Evolutionary conservation across 2,888 invertebrate species (phyloP), one percentile per base, ranked within the genome.

Genomic region (Geophilus truncorum): DNA sequence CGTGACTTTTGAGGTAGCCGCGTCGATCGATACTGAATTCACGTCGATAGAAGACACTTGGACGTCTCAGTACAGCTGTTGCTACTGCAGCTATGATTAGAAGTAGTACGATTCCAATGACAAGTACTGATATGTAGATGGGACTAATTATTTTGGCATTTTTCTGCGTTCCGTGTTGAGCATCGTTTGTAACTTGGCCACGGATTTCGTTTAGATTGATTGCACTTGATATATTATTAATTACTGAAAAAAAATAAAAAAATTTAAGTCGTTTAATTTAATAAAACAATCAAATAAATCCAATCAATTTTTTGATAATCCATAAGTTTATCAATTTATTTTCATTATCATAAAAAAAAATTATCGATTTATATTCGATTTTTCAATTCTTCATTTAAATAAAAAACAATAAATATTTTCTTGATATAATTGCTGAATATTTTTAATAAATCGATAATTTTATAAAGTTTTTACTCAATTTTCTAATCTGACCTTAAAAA

Each of bases 71-170:
- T 7, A 87, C 84, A 79, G 86, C 86, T 83, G 86, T 85, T 77
- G 87, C 86, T 81, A 87, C 86, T 81, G 87, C 85, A 40, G 86
- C 85, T 9, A 87, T 85, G 21, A 86, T 85, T 32, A 87, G 81
- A 23, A 87, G 83, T 23, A 86, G 85, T 82, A 86, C 86, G 2
- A 86, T 85, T 1, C 87, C 87, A 0, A 86, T 86, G 12, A 87
- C 85, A 0, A 87, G 86, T 6, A 87, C 86, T 0, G 86, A 86
- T 40, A 87, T 86, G 83, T 86, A 86, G 28, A 87, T 85, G 2
- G 87, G 87, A 84, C 87, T 87, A 77, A 86, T 84, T 75, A 75
- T 75, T 30, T 36, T 77, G 12, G 77, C 23, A 70, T 25, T 70
- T n/a, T 51, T 51, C 51, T n/a, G 51, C 21, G 18, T 21, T 51